Evolutionary conservation across 2,888 invertebrate species (phyloP), one percentile per base, ranked within the genome.

Genomic region (Athetis lepigone): DNA sequence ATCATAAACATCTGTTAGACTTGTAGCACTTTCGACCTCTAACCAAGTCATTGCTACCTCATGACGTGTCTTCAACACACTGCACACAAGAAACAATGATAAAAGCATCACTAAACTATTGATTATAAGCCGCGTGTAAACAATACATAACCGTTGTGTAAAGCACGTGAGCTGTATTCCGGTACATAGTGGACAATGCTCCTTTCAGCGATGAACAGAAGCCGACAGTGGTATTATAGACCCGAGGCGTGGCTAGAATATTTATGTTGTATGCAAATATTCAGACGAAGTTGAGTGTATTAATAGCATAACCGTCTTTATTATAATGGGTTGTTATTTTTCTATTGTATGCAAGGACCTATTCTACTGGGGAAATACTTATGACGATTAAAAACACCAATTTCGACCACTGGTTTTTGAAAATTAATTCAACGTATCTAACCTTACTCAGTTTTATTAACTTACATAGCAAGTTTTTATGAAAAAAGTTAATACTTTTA

Each of bases 131-230:
- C n/a, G n/a, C 45, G 52, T 42, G 50, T 69, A 54, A 56, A 67
- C 64, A 63, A 56, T 75, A 67, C 63, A 63, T 73, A 54, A 51
- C 54, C 49, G 55, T 71, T 59, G 56, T 70, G 60, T 46, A 69
- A 49, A 70, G 64, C 65, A 77, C 61, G 65, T 67, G 72, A 75
- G 50, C 70, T 62, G 62, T 69, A 71, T 79, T 70, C 75, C 61
- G 55, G 62, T 47, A 64, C 66, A 65, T 63, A 39, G 37, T 75
- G 82, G 81, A 88, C 86, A 89, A 88, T 86, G 83, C 83, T 77
- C 83, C 88, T 87, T 88, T 88, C 84, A 84, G 78, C 58, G 27
- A 6, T n/a, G 70, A 81, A 87, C 87, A 87, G 86, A 85, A 85
- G 85, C 85, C 81, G 83, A 82, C 83, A 78, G 69, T 73, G 70